A percentile compares a stretch with the other conserved stretches of the same genome.
These are phyloP conservation scores for Pipa parva DNA, from an alignment of 2,113 vertebrate genomes.

Conservation along the genomic window DNA sequence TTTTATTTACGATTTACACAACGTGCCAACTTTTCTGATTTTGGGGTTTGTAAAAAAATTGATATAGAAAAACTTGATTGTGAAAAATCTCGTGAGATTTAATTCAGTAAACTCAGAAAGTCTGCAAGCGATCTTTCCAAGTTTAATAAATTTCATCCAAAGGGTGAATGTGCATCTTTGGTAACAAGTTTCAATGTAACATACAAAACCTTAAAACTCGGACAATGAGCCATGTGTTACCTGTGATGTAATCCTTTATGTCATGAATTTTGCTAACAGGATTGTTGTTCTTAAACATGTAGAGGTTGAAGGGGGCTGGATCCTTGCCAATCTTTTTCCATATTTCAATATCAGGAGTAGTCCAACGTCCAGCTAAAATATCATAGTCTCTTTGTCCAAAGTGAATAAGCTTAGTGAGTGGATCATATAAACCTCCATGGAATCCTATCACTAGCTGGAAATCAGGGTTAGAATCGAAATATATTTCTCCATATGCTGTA, in stretches of 20 bases:
- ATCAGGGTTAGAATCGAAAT: slow-evolving; percentile 95
- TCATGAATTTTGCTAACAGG: slow-evolving; percentile 94
- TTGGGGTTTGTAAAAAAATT: too few species aligned
- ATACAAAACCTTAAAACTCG: too few species aligned
- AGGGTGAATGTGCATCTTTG: too few species aligned
- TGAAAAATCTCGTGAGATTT: too few species aligned
- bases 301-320: slow-evolving; percentile 92
- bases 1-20: too few species aligned
- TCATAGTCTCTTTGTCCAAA: slow-evolving; percentile 95
- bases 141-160: too few species aligned
- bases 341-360: slow-evolving; percentile 82
- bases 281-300: slow-evolving; percentile 97
- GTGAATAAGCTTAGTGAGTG: slow-evolving; percentile 90
- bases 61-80: too few species aligned
- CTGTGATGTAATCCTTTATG: slow-evolving; percentile 92
- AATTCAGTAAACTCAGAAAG: too few species aligned
- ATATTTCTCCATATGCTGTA: slow-evolving; percentile 93
- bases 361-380: slow-evolving; percentile 93
- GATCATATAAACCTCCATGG: slow-evolving; percentile 90
- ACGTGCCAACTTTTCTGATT: too few species aligned
- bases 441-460: slow-evolving; percentile 96
- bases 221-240: slow-evolving; percentile 56
- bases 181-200: too few species aligned
- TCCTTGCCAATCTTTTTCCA: slow-evolving; percentile 87
- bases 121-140: too few species aligned